Percentiles rank a stretch among this genome's conserved stretches.
These are phyloP conservation scores for Drosophila funebris DNA, from an alignment of 1,140 invertebrate species.

Conservation along the genomic window DNA sequence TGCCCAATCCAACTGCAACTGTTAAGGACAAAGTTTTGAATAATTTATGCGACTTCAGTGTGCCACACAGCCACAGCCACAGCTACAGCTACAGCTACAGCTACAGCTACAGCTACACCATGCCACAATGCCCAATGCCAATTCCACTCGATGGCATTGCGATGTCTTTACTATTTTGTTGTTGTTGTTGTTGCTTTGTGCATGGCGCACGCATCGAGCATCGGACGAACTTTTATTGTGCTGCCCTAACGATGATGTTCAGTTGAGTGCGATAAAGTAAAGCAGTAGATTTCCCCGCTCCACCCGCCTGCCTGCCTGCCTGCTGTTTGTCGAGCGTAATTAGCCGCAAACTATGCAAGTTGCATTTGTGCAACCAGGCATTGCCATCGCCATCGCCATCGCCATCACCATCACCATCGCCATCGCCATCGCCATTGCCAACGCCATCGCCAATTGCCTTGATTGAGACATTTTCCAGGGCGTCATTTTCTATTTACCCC, in stretches of 20 bases:
- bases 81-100: conserved; percentile 14
- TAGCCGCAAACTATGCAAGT: conserved; percentile 71
- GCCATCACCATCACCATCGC: conserved; percentile 29
- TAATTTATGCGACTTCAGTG: conserved; percentile 61
- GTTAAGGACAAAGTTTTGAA: conserved; percentile 62
- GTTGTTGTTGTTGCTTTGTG: background rate
- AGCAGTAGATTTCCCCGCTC: background rate
- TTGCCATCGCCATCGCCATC: conserved; percentile 31
- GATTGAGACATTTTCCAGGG: conserved; percentile 27
- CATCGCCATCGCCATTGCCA: conserved; percentile 28
- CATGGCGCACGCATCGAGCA: conserved; percentile 16
- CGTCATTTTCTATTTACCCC: background rate
- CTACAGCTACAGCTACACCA: background rate
- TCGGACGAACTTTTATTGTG: conserved; percentile 20
- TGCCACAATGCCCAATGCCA: conserved; percentile 47
- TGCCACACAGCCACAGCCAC: background rate
- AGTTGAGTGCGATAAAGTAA: conserved; percentile 5
- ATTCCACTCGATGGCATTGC: conserved; percentile 41
- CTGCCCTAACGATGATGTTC: conserved; percentile 41
- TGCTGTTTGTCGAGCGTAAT: conserved; percentile 58
- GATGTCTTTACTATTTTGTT: background rate
- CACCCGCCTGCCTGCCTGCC: background rate
- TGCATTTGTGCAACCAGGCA: conserved; percentile 30
- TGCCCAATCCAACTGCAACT: too few relatives aligned
- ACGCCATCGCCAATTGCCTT: conserved; percentile 40